Percentiles rank a stretch among this genome's conserved stretches.
Evolutionary conservation across 2,113 vertebrate species (phyloP).

Genomic region (Crotophaga sulcirostris): DNA sequence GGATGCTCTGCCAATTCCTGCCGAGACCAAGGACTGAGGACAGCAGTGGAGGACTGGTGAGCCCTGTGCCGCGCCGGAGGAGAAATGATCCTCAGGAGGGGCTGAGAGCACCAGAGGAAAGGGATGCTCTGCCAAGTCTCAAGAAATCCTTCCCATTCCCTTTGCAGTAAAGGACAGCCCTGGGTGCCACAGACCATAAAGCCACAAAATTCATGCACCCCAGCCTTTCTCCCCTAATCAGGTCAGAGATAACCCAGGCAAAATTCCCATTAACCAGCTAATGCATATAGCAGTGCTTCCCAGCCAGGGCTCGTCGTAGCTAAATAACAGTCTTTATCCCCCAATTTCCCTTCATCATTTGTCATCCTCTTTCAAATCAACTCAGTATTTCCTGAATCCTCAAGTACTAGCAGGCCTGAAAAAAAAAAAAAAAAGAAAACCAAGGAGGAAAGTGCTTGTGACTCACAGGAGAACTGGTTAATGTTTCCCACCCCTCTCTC

Average conservation of each 20-base stretch:
- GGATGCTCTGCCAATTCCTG: background rate
- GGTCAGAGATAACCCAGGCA: background rate
- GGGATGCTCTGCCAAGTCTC: background rate
- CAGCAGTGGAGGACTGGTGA: background rate
- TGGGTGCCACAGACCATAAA: background rate
- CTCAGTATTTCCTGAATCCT: constrained; percentile 52
- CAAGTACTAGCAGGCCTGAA: background rate
- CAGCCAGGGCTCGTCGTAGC: background rate
- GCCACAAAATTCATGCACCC: background rate
- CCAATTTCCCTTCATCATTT: constrained; percentile 54
- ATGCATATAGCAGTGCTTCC: background rate
- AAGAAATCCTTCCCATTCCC: background rate
- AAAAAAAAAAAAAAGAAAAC: background rate
- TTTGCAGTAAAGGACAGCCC: background rate
- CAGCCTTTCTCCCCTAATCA: background rate
- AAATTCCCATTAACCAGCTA: constrained; percentile 32
- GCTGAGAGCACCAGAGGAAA: background rate
- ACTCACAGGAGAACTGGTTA: background rate
- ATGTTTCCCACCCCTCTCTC: background rate
- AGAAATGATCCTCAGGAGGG: background rate
- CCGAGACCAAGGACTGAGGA: fast-evolving
- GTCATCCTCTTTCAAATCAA: constrained; percentile 54
- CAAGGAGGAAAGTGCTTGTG: background rate
- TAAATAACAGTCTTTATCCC: constrained; percentile 54
- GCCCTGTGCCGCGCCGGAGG: background rate